A percentile compares a stretch with the other conserved stretches of the same genome.
phyloP scores from a whole-genome alignment of 2,797 vertebrate species.

The Pangasius sanitwongsei region DNA sequence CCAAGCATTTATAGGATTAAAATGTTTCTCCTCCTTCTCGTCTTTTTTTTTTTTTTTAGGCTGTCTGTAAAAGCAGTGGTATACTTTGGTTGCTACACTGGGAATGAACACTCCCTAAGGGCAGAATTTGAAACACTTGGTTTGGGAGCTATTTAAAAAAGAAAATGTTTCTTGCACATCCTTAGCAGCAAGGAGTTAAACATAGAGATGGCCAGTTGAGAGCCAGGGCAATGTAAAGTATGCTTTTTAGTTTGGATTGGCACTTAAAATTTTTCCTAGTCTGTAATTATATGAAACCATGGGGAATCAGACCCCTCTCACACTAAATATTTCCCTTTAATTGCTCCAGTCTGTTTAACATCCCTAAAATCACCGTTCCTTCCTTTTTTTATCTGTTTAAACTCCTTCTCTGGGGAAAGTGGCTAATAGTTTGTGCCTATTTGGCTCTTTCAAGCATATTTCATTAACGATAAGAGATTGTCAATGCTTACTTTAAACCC shows the following conservation, averaged over 20 bases:
- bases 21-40: conserved; percentile 50
- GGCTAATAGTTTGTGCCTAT: conserved; percentile 64
- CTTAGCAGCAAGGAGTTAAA: conserved; percentile 31
- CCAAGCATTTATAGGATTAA: conserved; percentile 71
- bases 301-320: conserved; percentile 65
- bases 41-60: background rate
- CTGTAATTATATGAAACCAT: conserved; percentile 74
- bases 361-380: conserved; percentile 46
- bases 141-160: conserved; percentile 56
- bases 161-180: conserved; percentile 41
- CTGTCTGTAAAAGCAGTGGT: conserved; percentile 58
- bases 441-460: conserved; percentile 43
- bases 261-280: conserved; percentile 63
- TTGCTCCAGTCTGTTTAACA: conserved; percentile 40
- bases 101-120: conserved; percentile 69
- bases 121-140: conserved; percentile 72
- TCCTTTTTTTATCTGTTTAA: conserved; percentile 53
- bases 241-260: conserved; percentile 66
- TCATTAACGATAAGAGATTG: conserved; percentile 43
- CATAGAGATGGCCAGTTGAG: conserved; percentile 25
- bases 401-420: conserved; percentile 48
- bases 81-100: conserved; percentile 66
- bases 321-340: conserved; percentile 61
- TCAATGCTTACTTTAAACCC: background rate
- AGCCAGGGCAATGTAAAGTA: conserved; percentile 61